These are phyloP conservation scores for Entomyzon cyanotis DNA, from an alignment of 2,113 vertebrate genomes.

Conservation along the genomic window DNA sequence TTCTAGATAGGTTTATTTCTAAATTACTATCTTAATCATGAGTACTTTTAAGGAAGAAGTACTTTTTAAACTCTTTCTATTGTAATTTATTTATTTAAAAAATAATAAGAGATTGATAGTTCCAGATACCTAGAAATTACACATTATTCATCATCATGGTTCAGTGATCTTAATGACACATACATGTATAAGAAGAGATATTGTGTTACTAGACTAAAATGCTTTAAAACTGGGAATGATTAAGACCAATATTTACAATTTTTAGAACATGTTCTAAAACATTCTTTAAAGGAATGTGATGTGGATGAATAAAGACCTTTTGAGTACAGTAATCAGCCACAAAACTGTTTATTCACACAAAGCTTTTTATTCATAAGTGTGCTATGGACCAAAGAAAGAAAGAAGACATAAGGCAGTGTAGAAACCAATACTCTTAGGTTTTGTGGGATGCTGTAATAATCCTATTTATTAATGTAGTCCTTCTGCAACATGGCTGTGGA, in stretches of 20 bases:
- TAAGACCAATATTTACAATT: background rate
- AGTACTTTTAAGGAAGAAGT: background rate
- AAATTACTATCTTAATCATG: background rate
- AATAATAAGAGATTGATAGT: background rate
- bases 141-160: background rate
- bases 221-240: background rate
- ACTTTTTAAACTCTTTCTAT: background rate
- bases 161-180: background rate
- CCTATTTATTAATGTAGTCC: background rate
- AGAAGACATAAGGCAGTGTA: background rate
- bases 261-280: background rate
- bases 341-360: background rate
- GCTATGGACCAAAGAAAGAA: background rate
- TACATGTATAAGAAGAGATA: background rate
- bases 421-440: background rate
- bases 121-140: background rate
- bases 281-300: background rate
- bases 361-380: background rate
- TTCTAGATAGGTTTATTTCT: background rate
- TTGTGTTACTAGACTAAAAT: conserved; percentile 5
- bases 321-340: background rate
- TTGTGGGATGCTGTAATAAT: background rate
- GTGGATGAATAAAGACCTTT: background rate
- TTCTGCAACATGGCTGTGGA: background rate
- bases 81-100: background rate